These are phyloP conservation scores for Papilio polytes DNA, from an alignment of 1,140 invertebrate genomes.

Conservation along the genomic window DNA sequence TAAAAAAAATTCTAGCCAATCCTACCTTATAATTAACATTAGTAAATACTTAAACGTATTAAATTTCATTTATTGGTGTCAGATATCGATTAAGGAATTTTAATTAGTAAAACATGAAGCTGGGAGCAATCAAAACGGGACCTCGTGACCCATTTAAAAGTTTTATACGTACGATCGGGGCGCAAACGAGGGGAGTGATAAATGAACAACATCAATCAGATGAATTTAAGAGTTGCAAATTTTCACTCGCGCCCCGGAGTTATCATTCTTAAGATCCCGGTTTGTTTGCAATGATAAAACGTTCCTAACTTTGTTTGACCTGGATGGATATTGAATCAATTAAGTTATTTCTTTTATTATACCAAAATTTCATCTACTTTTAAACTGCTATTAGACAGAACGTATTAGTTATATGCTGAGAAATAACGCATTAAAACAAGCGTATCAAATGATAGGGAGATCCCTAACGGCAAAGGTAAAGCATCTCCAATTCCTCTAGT, in stretches of 20 bases:
- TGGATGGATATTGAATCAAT: neutral
- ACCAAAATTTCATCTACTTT: too few relatives aligned
- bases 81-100: conserved; percentile 72
- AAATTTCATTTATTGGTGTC: neutral
- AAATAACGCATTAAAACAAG: too few relatives aligned
- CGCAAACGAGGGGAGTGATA: conserved; percentile 78
- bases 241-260: conserved; percentile 61
- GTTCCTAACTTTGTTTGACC: conserved; percentile 22
- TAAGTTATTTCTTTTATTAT: neutral
- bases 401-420: too few relatives aligned
- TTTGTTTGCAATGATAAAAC: conserved; percentile 60
- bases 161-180: conserved; percentile 70
- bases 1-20: too few relatives aligned
- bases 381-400: too few relatives aligned
- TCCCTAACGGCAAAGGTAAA: too few relatives aligned
- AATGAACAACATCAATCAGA: conserved; percentile 81
- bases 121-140: conserved; percentile 70
- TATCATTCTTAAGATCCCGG: conserved; percentile 60
- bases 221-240: conserved; percentile 79
- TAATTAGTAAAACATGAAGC: conserved; percentile 73
- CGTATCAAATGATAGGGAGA: too few relatives aligned
- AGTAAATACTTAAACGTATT: neutral
- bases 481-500: too few relatives aligned
- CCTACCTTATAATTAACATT: too few relatives aligned
- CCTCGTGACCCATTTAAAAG: conserved; percentile 82